Base-by-base conservation (phyloP, 2,888 invertebrate genomes). In the Agrochola macilenta region DNA sequence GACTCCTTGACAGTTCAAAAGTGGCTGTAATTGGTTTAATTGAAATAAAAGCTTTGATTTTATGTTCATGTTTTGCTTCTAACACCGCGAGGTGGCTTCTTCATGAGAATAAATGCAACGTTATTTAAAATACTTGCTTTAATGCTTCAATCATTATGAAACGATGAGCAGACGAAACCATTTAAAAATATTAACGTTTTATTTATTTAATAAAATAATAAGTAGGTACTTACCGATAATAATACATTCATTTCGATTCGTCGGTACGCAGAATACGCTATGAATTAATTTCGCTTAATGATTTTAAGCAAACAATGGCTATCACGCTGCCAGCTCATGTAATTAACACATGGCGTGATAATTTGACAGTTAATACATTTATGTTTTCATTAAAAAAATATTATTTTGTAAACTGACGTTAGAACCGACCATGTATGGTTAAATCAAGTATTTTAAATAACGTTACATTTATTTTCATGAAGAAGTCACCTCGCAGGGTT, bases 241-340 rank as follows among this genome's bases (percentile, higher is more conserved):
- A 52, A 17, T 54, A 23, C 8, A 68, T 68, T 30, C 0, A 9
- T 30, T 30, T 68, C 17, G 35, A 35, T 68, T 23, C 35, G 17
- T 52, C 23, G 52, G 14, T 23, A 68, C n/a, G 17, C 52, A 52
- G 23, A 52, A 35, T 52, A 23, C 9, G 9, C 49, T 30, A 52
- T 52, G 30, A 68, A 30, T 52, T 68, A 35, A 68, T 68, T 68
- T 35, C 17, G 17, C 23, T 9, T 30, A 52, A 52, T n/a, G 30
- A 68, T 68, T 68, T 68, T 49, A 49, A 49, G 66, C 30, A 23
- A 30, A 49, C 49, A 66, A 68, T 30, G 49, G 49, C 30, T 23
- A 68, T 23, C 23, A 52, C 49, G 9, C 23, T 68, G 49, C 35
- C 23, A 68, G 5, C 5, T 23, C 23, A 35, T 23, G 52, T 17